Evolutionary conservation across 2,888 invertebrate genomes (phyloP), one percentile per base, ranked within the genome.

Genomic region (Tupiocoris notatus): DNA sequence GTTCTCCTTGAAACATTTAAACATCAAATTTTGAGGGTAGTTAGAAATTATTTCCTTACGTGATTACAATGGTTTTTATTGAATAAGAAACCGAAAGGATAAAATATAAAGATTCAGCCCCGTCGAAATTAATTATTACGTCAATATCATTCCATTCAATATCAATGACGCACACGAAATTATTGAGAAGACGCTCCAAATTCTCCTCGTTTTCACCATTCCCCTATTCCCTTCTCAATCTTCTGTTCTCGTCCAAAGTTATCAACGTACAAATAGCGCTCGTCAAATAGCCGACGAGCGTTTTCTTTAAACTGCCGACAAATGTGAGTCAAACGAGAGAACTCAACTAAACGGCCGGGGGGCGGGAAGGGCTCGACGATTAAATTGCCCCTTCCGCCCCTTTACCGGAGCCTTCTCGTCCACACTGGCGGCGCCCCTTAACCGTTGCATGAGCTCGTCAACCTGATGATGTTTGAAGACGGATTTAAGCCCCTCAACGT

Each of bases 391-490:
- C 68, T 54, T 56, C 76, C 62, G 56, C 23, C 76, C 39, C 68
- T 64, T n/a, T 7, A 3, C 24, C n/a, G 7, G 17, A 12, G n/a
- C n/a, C n/a, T n/a, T n/a, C n/a, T 16, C 56, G 12, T n/a, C n/a
- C n/a, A n/a, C n/a, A n/a, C n/a, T n/a, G 18, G 24, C 39, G 39
- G 9, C 39, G 16, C 18, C 17, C 71, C 71, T 62, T 71, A 65
- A 64, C 63, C 61, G 68, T 76, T 68, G 68, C 76, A 76, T 76
- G 76, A 76, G 76, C 76, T 76, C 76, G 76, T 76, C 76, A 76
- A 76, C 76, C 78, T 78, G 78, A 78, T 78, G 77, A 77, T 78
- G 78, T 78, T 78, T 78, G 78, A 78, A 75, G 78, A 78, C 78
- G 77, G 73, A 77, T 77, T 77, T 77, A 77, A 71, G 22, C 76